Evolutionary conservation across 2,797 vertebrate genomes (phyloP).

Genomic region (Rhabdomys pumilio): DNA sequence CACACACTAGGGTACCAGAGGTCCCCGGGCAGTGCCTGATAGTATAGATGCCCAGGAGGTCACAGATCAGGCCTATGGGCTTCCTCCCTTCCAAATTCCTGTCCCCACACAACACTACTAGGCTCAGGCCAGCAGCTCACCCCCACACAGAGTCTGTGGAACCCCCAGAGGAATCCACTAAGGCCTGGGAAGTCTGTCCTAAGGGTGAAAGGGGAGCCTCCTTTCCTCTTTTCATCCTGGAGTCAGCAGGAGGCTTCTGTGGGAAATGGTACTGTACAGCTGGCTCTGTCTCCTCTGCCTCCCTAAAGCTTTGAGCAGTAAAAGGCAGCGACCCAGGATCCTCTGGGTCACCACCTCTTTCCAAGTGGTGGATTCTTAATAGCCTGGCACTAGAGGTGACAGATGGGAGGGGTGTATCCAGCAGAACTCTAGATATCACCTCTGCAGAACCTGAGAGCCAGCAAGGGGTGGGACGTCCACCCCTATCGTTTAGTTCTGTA

Average conservation of each 20-base stretch:
- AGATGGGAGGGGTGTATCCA: not conserved
- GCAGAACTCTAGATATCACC: not conserved
- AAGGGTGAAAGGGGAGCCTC: not conserved
- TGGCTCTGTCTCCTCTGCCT: conserved; percentile 15
- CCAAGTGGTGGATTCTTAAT: not conserved
- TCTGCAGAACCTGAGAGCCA: conserved; percentile 43
- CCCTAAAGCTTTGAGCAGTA: not conserved
- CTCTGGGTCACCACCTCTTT: not conserved
- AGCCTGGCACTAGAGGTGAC: not conserved
- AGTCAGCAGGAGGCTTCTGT: conserved; percentile 54
- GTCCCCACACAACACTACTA: not conserved
- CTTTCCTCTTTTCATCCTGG: not conserved
- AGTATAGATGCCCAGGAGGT: not conserved
- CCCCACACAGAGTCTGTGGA: not conserved
- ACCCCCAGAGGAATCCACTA: not conserved
- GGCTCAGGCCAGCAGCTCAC: not conserved
- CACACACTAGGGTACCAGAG: not conserved
- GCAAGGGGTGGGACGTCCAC: not conserved
- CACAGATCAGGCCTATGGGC: too few relatives aligned
- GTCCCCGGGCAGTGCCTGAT: not conserved
- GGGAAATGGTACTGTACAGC: conserved; percentile 82
- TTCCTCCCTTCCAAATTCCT: not conserved
- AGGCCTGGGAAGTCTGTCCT: not conserved
- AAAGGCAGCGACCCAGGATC: not conserved
- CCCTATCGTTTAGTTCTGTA: conserved; percentile 75